Base-by-base conservation (phyloP, 2,888 invertebrate genomes). In the Phania funesta region DNA sequence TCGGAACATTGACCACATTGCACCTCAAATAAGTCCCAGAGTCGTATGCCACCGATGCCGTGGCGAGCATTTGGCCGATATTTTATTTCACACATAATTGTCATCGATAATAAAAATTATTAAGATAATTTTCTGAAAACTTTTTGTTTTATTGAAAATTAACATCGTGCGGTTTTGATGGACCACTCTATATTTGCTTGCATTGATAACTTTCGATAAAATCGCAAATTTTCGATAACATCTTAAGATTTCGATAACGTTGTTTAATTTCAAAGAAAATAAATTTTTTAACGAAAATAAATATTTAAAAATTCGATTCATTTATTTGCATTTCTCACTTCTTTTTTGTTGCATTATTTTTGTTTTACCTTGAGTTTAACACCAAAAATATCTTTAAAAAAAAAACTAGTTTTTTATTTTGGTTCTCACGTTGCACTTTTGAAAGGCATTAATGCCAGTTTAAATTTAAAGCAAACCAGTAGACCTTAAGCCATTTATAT, bases 321-420 rank as follows among this genome's bases (percentile, higher is more conserved):
- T 38, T 38, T 38, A 11, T 13, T 38, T 38, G 35, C 3, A n/a
- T 38, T 38, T 38, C 1, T 32, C 11, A 32, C 11, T 32, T 32
- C 6, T 11, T 11, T 32, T 11, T 22, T 29, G 8, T 16, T 20
- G 13, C 9, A 54, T 58, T 56, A 16, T 32, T 13, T 3, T 26
- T 16, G n/a, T 16, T 62, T 71, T 50, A 62, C 52, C 73, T 73
- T 73, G 60, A 73, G 26, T 50, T 50, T 7, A n/a, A 48, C 60
- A 20, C 6, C 41, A 29, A 58, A n/a, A 35, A 32, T 56, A 22
- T 68, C 44, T 56, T 20, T 1, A 2, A 4, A 2, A 38, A 38
- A 38, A 18, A 54, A 20, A 44, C 32, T 0, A 20, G 32, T 32
- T 9, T 8, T 0, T 29, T 52, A 32, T 24, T 24, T 11, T 7